phyloP scores from a whole-genome alignment of 2,113 vertebrate genomes.

The Trichechus manatus region DNA sequence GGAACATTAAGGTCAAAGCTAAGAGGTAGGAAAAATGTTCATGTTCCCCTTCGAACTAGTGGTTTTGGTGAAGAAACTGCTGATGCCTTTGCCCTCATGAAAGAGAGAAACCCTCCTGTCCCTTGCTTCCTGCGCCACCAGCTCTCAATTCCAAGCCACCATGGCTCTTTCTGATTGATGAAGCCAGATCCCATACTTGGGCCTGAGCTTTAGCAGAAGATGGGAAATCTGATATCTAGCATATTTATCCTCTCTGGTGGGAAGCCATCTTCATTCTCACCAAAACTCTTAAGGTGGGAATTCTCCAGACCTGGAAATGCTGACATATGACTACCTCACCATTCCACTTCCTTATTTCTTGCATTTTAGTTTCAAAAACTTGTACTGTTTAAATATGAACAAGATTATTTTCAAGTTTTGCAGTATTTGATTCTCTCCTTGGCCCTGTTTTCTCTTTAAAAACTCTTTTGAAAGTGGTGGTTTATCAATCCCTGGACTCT shows the following conservation, averaged over 20 bases:
- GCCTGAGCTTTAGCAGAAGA: background rate
- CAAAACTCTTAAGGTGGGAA: background rate
- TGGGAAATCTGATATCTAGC: background rate
- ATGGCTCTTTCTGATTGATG: background rate
- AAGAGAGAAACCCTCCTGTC: background rate
- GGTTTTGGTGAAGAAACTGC: background rate
- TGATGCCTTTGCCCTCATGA: background rate
- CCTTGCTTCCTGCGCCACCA: background rate
- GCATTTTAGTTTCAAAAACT: background rate
- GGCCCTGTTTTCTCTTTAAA: background rate
- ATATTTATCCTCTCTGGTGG: background rate
- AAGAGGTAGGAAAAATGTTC: background rate
- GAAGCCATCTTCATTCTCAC: background rate
- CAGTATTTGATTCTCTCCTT: background rate
- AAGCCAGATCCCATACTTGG: background rate
- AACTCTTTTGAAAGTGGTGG: background rate
- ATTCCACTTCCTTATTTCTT: background rate
- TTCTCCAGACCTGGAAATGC: background rate
- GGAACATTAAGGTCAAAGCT: background rate
- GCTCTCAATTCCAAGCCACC: background rate
- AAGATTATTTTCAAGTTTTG: conserved; percentile 30
- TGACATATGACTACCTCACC: background rate
- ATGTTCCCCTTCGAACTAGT: background rate
- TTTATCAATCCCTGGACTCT: background rate
- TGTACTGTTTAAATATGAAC: conserved; percentile 43